These are phyloP conservation scores for Peromyscus polionotus DNA, from an alignment of 2,113 vertebrate species.

Conservation along the genomic window DNA sequence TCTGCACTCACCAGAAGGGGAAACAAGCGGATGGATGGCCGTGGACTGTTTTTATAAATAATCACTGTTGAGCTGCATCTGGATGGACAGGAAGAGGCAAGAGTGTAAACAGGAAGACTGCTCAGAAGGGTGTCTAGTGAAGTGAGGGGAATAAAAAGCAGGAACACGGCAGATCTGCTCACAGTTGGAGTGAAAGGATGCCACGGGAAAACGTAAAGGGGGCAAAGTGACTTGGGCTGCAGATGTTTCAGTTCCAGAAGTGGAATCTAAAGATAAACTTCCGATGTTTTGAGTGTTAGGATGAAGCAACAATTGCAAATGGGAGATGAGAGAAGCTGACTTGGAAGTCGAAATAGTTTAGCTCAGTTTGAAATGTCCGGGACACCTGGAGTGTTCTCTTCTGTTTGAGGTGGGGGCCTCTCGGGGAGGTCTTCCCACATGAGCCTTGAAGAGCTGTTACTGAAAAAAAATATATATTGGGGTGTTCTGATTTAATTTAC, in stretches of 20 bases:
- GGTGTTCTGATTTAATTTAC: not conserved
- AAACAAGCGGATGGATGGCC: not conserved
- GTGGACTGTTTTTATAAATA: not conserved
- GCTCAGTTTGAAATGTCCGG: not conserved
- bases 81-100: not conserved
- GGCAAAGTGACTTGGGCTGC: not conserved
- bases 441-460: not conserved
- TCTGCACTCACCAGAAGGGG: not conserved
- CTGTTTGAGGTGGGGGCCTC: not conserved
- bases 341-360: not conserved
- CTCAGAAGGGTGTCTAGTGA: not conserved
- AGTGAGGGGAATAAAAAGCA: not conserved
- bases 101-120: not conserved
- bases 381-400: not conserved
- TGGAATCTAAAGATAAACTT: not conserved
- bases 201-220: not conserved
- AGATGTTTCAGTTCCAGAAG: not conserved
- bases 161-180: rapidly evolving
- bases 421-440: not conserved
- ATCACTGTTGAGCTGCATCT: not conserved
- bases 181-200: not conserved
- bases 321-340: not conserved
- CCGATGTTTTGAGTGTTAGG: not conserved
- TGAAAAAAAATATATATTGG: not conserved
- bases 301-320: not conserved